These are phyloP conservation scores for Boloria euphrosyne DNA, from an alignment of 2,888 invertebrate species.

Conservation along the genomic window DNA sequence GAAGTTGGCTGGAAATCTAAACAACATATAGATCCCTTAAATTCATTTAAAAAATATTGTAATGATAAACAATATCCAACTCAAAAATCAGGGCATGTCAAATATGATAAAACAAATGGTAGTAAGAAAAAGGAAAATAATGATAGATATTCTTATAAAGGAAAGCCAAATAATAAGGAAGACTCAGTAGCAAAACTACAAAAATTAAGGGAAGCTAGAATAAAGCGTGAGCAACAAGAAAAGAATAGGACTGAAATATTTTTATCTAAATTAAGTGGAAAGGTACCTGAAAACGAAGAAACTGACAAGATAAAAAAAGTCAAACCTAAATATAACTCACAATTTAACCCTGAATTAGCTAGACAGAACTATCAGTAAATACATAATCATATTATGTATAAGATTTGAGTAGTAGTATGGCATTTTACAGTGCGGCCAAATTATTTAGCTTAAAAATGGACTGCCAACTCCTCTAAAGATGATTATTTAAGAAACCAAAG, in stretches of 20 bases:
- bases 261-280: constrained; percentile 84
- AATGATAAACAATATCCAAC: constrained; percentile 37
- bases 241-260: constrained; percentile 86
- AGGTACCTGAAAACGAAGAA: constrained; percentile 42
- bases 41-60: constrained; percentile 84
- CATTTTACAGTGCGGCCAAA: no score
- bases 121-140: constrained; percentile 55
- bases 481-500: no score
- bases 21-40: constrained; percentile 87
- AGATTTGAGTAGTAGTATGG: neutral
- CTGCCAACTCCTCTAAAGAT: no score
- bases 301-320: constrained; percentile 58
- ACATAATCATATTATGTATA: constrained; percentile 45
- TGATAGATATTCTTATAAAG: constrained; percentile 41
- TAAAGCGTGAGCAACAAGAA: constrained; percentile 92
- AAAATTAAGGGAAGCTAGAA: constrained; percentile 88
- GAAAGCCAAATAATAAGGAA: constrained; percentile 45
- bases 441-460: no score
- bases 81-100: constrained; percentile 40
- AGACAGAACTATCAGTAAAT: constrained; percentile 86
- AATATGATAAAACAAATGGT: constrained; percentile 46
- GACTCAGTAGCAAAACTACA: constrained; percentile 78
- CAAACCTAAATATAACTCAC: constrained; percentile 95
- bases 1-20: constrained; percentile 87
- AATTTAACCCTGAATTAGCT: constrained; percentile 96